These are phyloP conservation scores for Delichon dasypus DNA, from an alignment of 2,797 vertebrate genomes.

Conservation along the genomic window DNA sequence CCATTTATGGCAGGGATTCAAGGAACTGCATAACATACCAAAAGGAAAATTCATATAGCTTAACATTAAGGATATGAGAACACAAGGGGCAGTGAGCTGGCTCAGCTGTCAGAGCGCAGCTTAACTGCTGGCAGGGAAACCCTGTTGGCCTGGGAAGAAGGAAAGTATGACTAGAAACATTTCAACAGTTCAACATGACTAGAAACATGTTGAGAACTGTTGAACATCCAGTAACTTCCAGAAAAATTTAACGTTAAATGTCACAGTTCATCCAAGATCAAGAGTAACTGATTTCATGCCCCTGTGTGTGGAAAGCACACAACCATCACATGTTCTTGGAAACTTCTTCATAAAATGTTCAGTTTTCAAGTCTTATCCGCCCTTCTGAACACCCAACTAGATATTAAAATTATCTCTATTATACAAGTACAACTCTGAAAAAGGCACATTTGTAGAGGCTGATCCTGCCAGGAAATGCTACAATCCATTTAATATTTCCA, in stretches of 20 bases:
- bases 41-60: slow-evolving; percentile 13
- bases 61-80: not conserved
- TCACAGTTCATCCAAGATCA: not conserved
- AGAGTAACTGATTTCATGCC: not conserved
- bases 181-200: not conserved
- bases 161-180: slow-evolving; percentile 14
- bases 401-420: not conserved
- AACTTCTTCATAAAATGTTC: not conserved
- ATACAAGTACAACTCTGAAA: not conserved
- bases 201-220: not conserved
- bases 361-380: not conserved
- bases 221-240: not conserved
- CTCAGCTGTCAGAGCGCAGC: not conserved
- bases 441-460: not conserved
- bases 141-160: not conserved
- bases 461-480: not conserved
- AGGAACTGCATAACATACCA: not conserved
- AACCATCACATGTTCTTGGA: not conserved
- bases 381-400: not conserved
- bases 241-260: not conserved
- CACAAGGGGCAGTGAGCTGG: not conserved
- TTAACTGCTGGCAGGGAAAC: not conserved
- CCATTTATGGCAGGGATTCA: not conserved
- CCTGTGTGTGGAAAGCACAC: not conserved
- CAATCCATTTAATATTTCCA: not conserved